A percentile compares a stretch with the other conserved stretches of the same genome.
phyloP scores from a whole-genome alignment of 2,797 vertebrate genomes.

The Chloroceryle amazona region DNA sequence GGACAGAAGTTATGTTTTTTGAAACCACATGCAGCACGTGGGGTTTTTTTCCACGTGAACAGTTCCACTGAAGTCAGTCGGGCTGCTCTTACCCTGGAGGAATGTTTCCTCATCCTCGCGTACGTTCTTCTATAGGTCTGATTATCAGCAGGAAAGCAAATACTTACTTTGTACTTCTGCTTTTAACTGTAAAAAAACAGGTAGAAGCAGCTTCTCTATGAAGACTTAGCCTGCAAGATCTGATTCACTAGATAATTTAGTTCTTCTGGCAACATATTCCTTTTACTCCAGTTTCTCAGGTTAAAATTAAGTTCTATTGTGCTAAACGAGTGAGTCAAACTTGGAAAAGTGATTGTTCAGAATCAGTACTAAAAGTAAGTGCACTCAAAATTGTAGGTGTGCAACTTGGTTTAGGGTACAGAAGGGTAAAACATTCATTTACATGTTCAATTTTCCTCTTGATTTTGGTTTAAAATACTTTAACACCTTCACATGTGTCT shows the following conservation, averaged over 20 bases:
- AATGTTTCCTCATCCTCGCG: neutral
- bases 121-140: neutral
- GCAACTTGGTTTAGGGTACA: neutral
- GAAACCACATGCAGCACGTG: neutral
- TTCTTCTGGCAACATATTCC: neutral
- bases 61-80: neutral
- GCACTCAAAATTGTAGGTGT: neutral
- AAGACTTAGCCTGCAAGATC: neutral
- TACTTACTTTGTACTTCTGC: neutral
- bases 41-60: neutral
- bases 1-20: neutral
- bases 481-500: neutral
- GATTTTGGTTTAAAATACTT: neutral
- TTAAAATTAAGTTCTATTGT: neutral
- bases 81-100: neutral
- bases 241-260: neutral
- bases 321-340: neutral
- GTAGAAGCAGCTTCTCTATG: neutral
- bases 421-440: neutral
- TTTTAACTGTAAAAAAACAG: neutral
- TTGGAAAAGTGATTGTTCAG: neutral
- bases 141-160: neutral
- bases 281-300: neutral
- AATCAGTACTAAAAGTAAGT: neutral
- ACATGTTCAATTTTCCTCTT: neutral